Conservation (phyloP, 2,888 invertebrate species). For the Flabesymbios commensalis region DNA sequence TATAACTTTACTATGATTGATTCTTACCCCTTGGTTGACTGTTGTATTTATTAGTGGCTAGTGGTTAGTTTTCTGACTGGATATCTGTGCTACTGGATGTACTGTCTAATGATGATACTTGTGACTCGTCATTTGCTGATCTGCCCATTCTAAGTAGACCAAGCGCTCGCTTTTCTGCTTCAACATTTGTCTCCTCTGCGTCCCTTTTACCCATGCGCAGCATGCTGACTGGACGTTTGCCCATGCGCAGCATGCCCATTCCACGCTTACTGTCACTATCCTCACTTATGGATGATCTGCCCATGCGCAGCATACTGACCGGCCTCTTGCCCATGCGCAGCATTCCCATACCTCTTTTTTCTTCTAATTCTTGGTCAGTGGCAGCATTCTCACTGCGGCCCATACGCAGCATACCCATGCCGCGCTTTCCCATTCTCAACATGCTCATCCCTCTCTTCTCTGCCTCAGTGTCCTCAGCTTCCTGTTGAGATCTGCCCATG, state of each 20-base stretch:
- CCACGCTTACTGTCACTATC: slow-evolving; percentile 11
- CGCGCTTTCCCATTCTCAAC: slow-evolving; percentile 33
- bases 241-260: slow-evolving; percentile 34
- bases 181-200: neutral
- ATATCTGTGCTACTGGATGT: too few relatives aligned
- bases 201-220: slow-evolving; percentile 32
- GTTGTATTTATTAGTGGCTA: too few relatives aligned
- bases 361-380: neutral
- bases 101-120: too few relatives aligned
- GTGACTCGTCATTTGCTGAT: too few relatives aligned
- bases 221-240: slow-evolving; percentile 31
- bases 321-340: slow-evolving; percentile 32
- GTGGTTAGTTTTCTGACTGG: too few relatives aligned
- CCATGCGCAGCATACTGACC: slow-evolving; percentile 20
- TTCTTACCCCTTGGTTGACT: too few relatives aligned
- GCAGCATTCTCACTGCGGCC: slow-evolving; percentile 14
- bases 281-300: neutral
- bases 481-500: neutral
- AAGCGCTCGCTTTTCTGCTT: slow-evolving; percentile 19
- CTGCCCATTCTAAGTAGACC: slow-evolving; percentile 32
- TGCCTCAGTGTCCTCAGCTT: neutral
- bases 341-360: slow-evolving; percentile 28
- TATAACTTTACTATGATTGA: too few relatives aligned
- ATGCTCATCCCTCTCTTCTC: slow-evolving; percentile 29
- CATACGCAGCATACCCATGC: slow-evolving; percentile 33